Conservation (phyloP, 2,797 vertebrate genomes). For the Apodemus agrarius region DNA sequence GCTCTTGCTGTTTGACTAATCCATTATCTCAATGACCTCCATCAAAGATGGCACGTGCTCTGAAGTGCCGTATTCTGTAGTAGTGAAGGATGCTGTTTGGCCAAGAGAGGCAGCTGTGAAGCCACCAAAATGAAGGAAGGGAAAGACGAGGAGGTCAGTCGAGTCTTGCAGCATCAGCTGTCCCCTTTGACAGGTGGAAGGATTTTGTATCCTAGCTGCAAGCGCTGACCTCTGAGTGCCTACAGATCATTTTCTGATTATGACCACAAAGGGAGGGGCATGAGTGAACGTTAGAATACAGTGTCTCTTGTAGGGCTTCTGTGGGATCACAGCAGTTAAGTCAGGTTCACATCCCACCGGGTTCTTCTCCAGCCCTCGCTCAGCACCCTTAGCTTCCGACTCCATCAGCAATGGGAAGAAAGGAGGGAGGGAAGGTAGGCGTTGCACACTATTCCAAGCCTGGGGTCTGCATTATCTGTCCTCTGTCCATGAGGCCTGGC, state of each 20-base stretch:
- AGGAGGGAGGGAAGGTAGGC: background rate
- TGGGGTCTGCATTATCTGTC: background rate
- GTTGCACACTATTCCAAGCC: background rate
- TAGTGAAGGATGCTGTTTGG: background rate
- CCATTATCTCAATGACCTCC: background rate
- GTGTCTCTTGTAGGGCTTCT: background rate
- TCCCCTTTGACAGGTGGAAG: background rate
- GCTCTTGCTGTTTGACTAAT: background rate
- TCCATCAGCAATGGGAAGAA: background rate
- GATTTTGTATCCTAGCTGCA: background rate
- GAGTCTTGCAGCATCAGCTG: too few relatives aligned
- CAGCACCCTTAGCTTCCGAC: background rate
- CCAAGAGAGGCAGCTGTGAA: background rate
- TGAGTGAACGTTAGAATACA: background rate
- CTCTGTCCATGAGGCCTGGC: background rate
- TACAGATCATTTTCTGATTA: background rate
- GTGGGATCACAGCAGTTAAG: background rate
- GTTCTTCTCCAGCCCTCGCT: background rate
- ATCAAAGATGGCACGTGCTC: background rate
- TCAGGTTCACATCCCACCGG: background rate
- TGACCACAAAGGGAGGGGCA: background rate
- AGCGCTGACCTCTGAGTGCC: background rate
- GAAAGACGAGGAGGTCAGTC: background rate
- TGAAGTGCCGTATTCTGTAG: background rate
- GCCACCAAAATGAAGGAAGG: background rate